Conservation (phyloP, 2,113 vertebrate species). For the Poicephalus gulielmi region DNA sequence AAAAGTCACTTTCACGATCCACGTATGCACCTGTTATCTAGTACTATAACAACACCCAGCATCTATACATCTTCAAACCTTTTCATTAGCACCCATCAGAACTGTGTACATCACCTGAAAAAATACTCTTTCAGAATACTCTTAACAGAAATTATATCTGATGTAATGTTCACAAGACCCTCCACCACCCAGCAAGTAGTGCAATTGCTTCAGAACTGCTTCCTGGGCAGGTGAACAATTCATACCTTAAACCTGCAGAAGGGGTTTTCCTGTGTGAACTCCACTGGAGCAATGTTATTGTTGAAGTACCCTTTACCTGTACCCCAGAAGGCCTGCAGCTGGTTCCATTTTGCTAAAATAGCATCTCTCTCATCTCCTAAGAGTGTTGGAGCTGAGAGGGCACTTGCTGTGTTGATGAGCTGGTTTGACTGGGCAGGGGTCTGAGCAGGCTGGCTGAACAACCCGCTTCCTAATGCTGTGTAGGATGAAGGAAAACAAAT, state of each 20-base stretch:
- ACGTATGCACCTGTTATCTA: neutral
- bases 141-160: neutral
- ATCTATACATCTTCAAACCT: neutral
- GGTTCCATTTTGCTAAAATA: constrained; percentile 97
- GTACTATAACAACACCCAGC: neutral
- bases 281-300: constrained; percentile 89
- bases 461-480: constrained; percentile 79
- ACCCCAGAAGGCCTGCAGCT: constrained; percentile 98
- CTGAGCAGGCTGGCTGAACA: constrained; percentile 88
- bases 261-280: constrained; percentile 94
- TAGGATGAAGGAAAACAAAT: neutral
- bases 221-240: accelerated
- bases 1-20: neutral
- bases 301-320: constrained; percentile 95
- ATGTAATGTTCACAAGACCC: neutral
- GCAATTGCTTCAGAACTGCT: neutral
- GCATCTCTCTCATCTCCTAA: constrained; percentile 95
- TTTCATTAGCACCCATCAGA: neutral
- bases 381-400: constrained; percentile 90
- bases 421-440: constrained; percentile 86
- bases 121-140: neutral
- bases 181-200: neutral
- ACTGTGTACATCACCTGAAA: neutral
- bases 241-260: constrained; percentile 98
- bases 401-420: constrained; percentile 94